Conservation (phyloP, 1,140 invertebrate species). For the Oryctes rhinoceros region DNA sequence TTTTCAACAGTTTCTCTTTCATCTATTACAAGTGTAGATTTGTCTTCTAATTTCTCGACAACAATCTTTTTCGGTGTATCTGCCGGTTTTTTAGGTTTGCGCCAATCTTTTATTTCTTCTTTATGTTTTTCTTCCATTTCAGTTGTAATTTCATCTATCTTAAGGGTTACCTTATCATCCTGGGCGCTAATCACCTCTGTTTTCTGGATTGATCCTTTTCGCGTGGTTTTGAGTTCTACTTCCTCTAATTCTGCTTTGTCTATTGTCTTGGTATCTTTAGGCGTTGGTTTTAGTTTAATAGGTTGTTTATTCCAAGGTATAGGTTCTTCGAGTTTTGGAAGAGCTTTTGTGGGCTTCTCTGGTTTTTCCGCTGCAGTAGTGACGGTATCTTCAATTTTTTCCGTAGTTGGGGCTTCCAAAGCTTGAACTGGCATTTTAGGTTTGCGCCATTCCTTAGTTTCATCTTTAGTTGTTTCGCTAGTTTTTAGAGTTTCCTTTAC, state of each 20-base stretch:
- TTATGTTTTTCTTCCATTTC: slow-evolving; percentile 51
- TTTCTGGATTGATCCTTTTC: slow-evolving; percentile 27
- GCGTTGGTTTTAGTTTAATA: slow-evolving; percentile 17
- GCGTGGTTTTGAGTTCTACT: slow-evolving; percentile 43
- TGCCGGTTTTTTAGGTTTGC: slow-evolving; percentile 48
- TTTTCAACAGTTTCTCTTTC: slow-evolving; percentile 54
- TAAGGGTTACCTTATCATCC: slow-evolving; percentile 1
- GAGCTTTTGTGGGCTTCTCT: not conserved
- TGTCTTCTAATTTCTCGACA: slow-evolving; percentile 55
- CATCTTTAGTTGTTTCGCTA: slow-evolving; percentile 50
- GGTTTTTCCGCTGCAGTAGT: not conserved
- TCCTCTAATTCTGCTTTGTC: slow-evolving; percentile 36
- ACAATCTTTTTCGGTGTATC: slow-evolving; percentile 39
- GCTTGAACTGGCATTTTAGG: slow-evolving; percentile 29
- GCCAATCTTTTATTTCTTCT: slow-evolving; percentile 49
- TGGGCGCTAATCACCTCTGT: slow-evolving; percentile 28
- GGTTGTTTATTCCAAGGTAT: slow-evolving; percentile 39
- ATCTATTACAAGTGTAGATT: slow-evolving; percentile 55
- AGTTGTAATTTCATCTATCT: slow-evolving; percentile 29
- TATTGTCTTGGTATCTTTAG: not conserved
- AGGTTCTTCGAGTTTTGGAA: slow-evolving; percentile 4
- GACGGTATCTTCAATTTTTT: slow-evolving; percentile 12
- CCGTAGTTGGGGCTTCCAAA: not conserved
- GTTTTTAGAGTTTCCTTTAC: slow-evolving; percentile 44
- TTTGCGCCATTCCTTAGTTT: slow-evolving; percentile 44